Percentiles rank a stretch among this genome's conserved stretches.
These are phyloP conservation scores for Perizoma affinitatum DNA, from an alignment of 2,888 invertebrate genomes.

Conservation along the genomic window DNA sequence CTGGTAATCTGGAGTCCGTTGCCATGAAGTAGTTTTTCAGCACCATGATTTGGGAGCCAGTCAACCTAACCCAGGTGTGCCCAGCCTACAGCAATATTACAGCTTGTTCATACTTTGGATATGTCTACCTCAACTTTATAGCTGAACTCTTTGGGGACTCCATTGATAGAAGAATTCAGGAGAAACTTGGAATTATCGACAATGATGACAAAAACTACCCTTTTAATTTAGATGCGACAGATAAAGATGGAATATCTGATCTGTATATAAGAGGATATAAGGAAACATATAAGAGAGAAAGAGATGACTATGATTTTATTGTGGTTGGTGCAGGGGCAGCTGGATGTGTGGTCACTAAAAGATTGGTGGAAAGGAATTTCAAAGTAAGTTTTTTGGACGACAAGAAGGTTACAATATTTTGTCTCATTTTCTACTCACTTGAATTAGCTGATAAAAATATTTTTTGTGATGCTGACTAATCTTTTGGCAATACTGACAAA, in stretches of 20 bases:
- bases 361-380: constrained; percentile 57
- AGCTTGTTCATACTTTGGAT: constrained; percentile 58
- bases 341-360: constrained; percentile 64
- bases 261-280: neutral
- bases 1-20: too few species aligned
- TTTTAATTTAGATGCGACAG: neutral
- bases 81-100: constrained; percentile 50
- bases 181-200: constrained; percentile 20
- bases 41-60: constrained; percentile 51
- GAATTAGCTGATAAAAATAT: too few species aligned
- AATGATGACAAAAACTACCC: constrained; percentile 1
- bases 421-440: too few species aligned
- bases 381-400: constrained; percentile 46
- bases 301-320: constrained; percentile 62
- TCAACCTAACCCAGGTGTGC: constrained; percentile 47
- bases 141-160: constrained; percentile 58
- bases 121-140: constrained; percentile 55
- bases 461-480: too few species aligned
- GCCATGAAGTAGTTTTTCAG: constrained; percentile 8
- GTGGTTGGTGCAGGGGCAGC: constrained; percentile 67
- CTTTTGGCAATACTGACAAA: too few species aligned
- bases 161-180: constrained; percentile 41
- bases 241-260: neutral
- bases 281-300: constrained; percentile 15
- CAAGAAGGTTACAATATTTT: too few species aligned